Evolutionary conservation across 2,888 invertebrate genomes (phyloP), one percentile per base, ranked within the genome.

Genomic region (Lasius platythorax): DNA sequence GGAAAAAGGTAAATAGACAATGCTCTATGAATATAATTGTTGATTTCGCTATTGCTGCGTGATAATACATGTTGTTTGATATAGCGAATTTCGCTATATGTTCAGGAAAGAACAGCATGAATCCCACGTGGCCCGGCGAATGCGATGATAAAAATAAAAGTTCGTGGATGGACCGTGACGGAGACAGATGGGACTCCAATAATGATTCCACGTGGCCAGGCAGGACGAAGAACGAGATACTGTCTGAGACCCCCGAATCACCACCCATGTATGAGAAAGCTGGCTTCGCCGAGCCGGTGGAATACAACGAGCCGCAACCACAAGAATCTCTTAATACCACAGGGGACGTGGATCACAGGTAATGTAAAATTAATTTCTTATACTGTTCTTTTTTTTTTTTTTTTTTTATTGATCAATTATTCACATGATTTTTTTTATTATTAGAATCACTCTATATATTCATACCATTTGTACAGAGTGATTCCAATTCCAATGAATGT

Each of bases 191-290:
- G 95, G 93, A 95, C 70, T 78, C 93, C 37, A 89, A 86, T n/a
- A 92, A 92, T 75, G 93, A 94, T 18, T 78, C 92, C 8, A 88
- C 87, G n/a, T 95, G 95, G 95, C 78, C 92, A 0, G 91, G 89
- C 58, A 90, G 87, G 67, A 87, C 91, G 12, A 93, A 93, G 78
- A 93, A 89, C 43, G 92, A 92, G 56, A 90, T 92, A 64, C 83
- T 94, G 1, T 92, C 95, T 3, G 96, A 96, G 90, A 97, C 97
- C 0, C 97, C 97, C 0, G 96, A 96, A 88, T 97, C 97, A 70
- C 97, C 97, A 33, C 97, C 97, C 0, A 95, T 96, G 87, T 97
- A 96, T 87, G 97, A 97, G 89, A 96, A 96, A 90, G 96, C 97
- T 90, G 95, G 96, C 61, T 96, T 96, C 82, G 95, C 95, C 18